Evolutionary conservation across 2,888 invertebrate genomes (phyloP).

Genomic region (Eugnorisma glareosa): DNA sequence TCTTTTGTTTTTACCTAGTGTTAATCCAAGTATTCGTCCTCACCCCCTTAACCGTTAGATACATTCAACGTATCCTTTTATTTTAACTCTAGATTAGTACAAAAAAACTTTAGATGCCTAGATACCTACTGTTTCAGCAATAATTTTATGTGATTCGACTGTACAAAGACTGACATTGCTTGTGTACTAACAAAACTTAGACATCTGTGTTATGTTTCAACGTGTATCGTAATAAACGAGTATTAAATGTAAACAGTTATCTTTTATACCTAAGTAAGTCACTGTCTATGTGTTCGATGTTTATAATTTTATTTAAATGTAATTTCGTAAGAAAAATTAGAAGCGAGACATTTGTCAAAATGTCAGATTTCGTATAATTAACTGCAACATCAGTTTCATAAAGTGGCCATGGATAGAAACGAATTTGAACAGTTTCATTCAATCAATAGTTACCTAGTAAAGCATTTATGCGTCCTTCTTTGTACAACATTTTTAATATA

Average conservation of each 20-base stretch:
- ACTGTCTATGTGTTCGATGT: constrained; percentile 59
- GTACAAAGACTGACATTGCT: constrained; percentile 87
- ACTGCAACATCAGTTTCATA: constrained; percentile 64
- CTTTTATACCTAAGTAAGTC: constrained; percentile 59
- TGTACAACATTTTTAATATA: constrained; percentile 13
- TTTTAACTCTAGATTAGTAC: constrained; percentile 50
- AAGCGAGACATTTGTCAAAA: constrained; percentile 49
- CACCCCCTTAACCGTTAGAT: constrained; percentile 5
- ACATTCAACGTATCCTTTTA: background rate
- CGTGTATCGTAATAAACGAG: constrained; percentile 63
- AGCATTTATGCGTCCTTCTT: constrained; percentile 43
- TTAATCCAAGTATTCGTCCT: constrained; percentile 30
- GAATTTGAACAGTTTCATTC: constrained; percentile 32
- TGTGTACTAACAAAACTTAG: constrained; percentile 78
- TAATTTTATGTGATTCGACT: constrained; percentile 88
- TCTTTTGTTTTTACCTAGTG: constrained; percentile 16
- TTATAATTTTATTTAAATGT: constrained; percentile 50
- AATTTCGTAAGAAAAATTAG: constrained; percentile 40
- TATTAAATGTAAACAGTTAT: constrained; percentile 56
- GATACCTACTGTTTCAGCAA: constrained; percentile 82
- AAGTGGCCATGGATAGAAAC: constrained; percentile 50
- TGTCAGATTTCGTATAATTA: constrained; percentile 48
- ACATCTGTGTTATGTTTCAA: constrained; percentile 69
- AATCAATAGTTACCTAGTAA: constrained; percentile 25
- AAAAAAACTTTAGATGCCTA: constrained; percentile 59